A percentile compares a stretch with the other conserved stretches of the same genome.
phyloP scores from a whole-genome alignment of 2,888 invertebrate species.

The Abrostola triplasia region DNA sequence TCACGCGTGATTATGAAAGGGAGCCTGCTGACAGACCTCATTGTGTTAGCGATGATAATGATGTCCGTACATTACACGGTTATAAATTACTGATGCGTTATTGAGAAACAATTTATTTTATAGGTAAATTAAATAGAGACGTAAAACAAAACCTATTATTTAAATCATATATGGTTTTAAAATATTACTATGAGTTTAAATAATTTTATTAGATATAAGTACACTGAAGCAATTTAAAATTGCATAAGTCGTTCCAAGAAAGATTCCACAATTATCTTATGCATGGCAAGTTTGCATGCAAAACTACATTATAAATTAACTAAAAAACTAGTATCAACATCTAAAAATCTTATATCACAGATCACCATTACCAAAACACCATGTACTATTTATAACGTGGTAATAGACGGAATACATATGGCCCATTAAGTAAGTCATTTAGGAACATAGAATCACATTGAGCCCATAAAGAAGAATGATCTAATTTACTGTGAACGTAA shows the following conservation, averaged over 20 bases:
- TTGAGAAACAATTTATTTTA: conserved; percentile 24
- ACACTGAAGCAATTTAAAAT: too few relatives aligned
- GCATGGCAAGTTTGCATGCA: too few relatives aligned
- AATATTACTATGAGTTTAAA: too few relatives aligned
- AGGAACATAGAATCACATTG: conserved; percentile 38
- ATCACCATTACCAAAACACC: conserved; percentile 19
- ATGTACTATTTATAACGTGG: conserved; percentile 30
- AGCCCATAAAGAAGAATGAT: conserved; percentile 45
- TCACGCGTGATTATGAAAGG: conserved; percentile 68
- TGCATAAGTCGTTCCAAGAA: too few relatives aligned
- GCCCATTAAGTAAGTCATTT: conserved; percentile 32
- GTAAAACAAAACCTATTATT: conserved; percentile 1
- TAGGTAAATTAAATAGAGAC: neutral
- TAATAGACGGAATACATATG: conserved; percentile 28
- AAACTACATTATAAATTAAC: neutral
- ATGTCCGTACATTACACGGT: conserved; percentile 43
- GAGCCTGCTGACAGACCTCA: conserved; percentile 60
- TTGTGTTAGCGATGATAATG: conserved; percentile 52
- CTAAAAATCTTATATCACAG: conserved; percentile 2
- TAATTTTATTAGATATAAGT: too few relatives aligned
- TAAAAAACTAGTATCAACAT: neutral
- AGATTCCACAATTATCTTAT: too few relatives aligned
- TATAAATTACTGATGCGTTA: conserved; percentile 32
- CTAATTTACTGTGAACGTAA: conserved; percentile 38
- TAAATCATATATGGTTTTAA: neutral